Evolutionary conservation across 2,888 invertebrate species (phyloP), one percentile per base, ranked within the genome.

Genomic region (Zaprionus bogoriensis): DNA sequence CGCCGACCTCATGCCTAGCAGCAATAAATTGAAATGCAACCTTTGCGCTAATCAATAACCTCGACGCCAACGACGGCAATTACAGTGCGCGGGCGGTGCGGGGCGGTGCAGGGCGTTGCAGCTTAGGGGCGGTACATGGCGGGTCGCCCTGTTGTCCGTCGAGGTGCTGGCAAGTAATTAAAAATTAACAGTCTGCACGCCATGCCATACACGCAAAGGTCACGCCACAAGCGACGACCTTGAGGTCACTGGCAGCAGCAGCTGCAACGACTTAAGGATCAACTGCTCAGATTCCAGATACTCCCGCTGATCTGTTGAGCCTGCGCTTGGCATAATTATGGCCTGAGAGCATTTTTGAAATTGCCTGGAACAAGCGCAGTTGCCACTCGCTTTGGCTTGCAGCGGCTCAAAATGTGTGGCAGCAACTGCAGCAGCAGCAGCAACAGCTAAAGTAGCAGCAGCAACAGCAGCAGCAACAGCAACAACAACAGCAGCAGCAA

Each of bases 11-110:
- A 75, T 77, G 72, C 20, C 64, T 14, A 20, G 20, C 14, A 23
- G 64, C 78, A 61, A 76, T 82, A 82, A 82, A 79, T 85, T 87
- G 65, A 87, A 87, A 82, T 79, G 71, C 77, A 86, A 83, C 86
- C 83, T 82, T 73, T 77, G 47, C 51, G 46, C 71, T 63, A 79
- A 74, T 85, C 73, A 64, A 67, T 74, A 76, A 57, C 74, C 86
- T 74, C 79, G 78, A n/a, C 39, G 32, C 32, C 17, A 30, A 27
- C 45, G 57, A 41, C 60, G 46, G 61, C 74, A 71, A 70, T 67
- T 65, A 57, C 32, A 57, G 42, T 46, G 47, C 61, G 42, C 7
- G 14, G 32, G 32, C 32, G 30, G 14, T 6, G 5, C 30, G 12
- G 3, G 50, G 32, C 46, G 28, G 55, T n/a, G n/a, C n/a, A n/a